Conservation (phyloP, 2,113 vertebrate genomes). For the Macroglossus sobrinus region DNA sequence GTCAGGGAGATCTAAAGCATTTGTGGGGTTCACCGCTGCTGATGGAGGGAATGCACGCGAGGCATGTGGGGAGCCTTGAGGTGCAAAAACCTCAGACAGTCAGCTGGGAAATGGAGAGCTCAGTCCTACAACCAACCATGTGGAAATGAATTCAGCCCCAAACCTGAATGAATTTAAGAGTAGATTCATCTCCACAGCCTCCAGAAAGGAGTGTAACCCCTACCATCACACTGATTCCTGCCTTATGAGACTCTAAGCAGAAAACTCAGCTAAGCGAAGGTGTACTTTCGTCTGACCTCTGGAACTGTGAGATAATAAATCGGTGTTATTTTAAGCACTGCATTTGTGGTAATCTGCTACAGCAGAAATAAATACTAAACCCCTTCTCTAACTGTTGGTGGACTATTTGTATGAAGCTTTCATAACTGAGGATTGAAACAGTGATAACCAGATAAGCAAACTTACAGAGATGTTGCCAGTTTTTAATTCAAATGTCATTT, state of each 20-base stretch:
- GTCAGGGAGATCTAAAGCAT: neutral
- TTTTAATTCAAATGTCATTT: slow-evolving; percentile 76
- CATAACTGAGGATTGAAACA: slow-evolving; percentile 18
- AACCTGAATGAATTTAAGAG: neutral
- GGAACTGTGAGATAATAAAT: neutral
- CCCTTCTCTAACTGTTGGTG: neutral
- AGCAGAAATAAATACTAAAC: neutral
- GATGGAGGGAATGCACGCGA: neutral
- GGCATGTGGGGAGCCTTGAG: neutral
- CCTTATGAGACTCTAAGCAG: neutral
- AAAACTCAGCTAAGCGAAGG: neutral
- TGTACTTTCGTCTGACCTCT: neutral
- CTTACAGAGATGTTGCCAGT: slow-evolving; percentile 48
- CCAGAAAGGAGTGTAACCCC: neutral
- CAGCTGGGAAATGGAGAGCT: neutral
- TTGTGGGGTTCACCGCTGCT: fast-evolving
- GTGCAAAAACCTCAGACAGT: neutral
- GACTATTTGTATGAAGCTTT: slow-evolving; percentile 31
- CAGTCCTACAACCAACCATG: neutral
- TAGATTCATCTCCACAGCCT: neutral
- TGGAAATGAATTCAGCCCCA: neutral
- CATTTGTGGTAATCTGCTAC: neutral
- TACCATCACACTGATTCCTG: neutral
- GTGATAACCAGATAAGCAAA: slow-evolving; percentile 55
- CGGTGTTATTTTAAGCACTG: neutral